Evolutionary conservation across 2,888 invertebrate genomes (phyloP).

Genomic region (Cosmia pyralina): DNA sequence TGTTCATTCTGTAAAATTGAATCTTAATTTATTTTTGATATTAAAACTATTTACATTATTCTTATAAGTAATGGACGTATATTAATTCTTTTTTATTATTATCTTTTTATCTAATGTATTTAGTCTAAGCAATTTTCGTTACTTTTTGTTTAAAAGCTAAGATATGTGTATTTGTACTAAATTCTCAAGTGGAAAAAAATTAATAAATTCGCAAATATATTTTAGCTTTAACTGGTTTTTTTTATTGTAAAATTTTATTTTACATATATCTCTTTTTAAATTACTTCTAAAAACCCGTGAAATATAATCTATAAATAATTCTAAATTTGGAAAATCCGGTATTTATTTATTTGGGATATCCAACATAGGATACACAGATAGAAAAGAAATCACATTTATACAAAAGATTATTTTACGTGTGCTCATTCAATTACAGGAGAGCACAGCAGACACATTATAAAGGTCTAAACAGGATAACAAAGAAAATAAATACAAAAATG

Average conservation of each 20-base stretch:
- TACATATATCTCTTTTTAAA: constrained; percentile 57
- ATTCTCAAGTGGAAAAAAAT: constrained; percentile 48
- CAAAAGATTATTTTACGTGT: not conserved
- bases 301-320: constrained; percentile 23
- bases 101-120: constrained; percentile 20
- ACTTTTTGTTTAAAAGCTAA: constrained; percentile 34
- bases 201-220: constrained; percentile 43
- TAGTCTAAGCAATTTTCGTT: constrained; percentile 35
- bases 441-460: not conserved
- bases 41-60: constrained; percentile 62
- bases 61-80: constrained; percentile 60
- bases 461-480: too few relatives aligned
- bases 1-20: constrained; percentile 38
- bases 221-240: constrained; percentile 25
- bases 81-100: constrained; percentile 25
- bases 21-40: constrained; percentile 30
- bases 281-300: constrained; percentile 55
- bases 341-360: not conserved
- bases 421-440: not conserved
- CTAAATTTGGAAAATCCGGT: constrained; percentile 41
- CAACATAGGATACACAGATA: not conserved
- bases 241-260: constrained; percentile 61
- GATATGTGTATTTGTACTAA: constrained; percentile 60
- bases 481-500: too few relatives aligned
- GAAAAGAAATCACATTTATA: not conserved